phyloP scores from a whole-genome alignment of 2,888 invertebrate genomes.

The Melanargia galathea region DNA sequence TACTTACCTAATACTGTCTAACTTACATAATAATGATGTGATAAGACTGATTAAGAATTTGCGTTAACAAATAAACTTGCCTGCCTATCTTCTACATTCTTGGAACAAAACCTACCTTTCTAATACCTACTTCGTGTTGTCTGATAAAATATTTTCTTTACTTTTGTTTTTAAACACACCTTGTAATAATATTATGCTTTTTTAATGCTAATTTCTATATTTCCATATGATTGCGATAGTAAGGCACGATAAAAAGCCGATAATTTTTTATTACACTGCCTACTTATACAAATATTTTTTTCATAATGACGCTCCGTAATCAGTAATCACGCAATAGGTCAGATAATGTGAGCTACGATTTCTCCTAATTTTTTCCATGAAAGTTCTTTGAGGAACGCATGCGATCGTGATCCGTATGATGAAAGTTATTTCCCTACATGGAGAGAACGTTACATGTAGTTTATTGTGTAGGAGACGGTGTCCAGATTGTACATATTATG shows the following conservation, averaged over 20 bases:
- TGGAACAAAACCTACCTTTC: too few relatives aligned
- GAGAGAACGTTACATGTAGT: constrained; percentile 45
- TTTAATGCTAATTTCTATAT: constrained; percentile 14
- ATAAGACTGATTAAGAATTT: too few relatives aligned
- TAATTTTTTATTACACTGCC: constrained; percentile 13
- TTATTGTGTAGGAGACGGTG: constrained; percentile 18
- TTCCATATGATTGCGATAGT: constrained; percentile 2
- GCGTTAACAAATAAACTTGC: too few relatives aligned
- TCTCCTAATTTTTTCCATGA: constrained; percentile 60
- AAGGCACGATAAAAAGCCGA: neutral
- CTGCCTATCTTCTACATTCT: too few relatives aligned
- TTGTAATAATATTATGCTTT: constrained; percentile 3
- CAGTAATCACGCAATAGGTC: constrained; percentile 30
- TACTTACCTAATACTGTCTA: too few relatives aligned
- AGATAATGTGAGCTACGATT: constrained; percentile 47
- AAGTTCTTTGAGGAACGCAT: constrained; percentile 52
- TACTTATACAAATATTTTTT: constrained; percentile 14
- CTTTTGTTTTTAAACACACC: too few relatives aligned
- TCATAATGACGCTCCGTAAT: constrained; percentile 12
- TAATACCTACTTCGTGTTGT: too few relatives aligned
- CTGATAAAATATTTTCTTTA: too few relatives aligned
- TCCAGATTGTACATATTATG: neutral
- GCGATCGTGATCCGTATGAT: constrained; percentile 63
- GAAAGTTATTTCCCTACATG: constrained; percentile 53
- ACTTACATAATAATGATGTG: too few relatives aligned